Conservation (phyloP, 2,888 invertebrate species). For the Melikaiella ostensackeni region DNA sequence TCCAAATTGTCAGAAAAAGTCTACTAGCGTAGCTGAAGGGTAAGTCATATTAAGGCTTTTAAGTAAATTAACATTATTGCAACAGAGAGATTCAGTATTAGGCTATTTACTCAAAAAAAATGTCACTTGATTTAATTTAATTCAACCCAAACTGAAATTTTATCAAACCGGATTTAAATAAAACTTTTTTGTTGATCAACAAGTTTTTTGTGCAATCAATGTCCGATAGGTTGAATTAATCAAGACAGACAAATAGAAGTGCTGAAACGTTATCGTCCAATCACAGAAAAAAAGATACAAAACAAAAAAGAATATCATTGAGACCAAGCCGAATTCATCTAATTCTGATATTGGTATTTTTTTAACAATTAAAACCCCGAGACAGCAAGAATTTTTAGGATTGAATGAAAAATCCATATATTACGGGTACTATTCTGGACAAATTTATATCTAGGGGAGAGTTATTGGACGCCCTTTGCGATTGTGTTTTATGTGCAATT, state of each 20-base stretch:
- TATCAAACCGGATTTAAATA: not conserved
- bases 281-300: not conserved
- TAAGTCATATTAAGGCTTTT: not conserved
- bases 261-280: not conserved
- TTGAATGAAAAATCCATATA: slow-evolving; percentile 13
- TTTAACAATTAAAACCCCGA: not conserved
- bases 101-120: too few relatives aligned
- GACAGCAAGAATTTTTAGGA: slow-evolving; percentile 1
- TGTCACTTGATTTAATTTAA: not conserved
- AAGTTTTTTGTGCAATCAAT: not conserved
- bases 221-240: not conserved
- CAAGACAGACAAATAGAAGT: not conserved
- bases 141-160: not conserved
- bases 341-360: slow-evolving; percentile 1
- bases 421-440: not conserved
- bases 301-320: not conserved
- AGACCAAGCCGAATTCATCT: not conserved
- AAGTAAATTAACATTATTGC: not conserved
- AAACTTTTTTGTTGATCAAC: not conserved
- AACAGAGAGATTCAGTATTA: too few relatives aligned
- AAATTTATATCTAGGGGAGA: slow-evolving; percentile 15
- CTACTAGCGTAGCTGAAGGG: not conserved
- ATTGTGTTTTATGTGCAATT: slow-evolving; percentile 38
- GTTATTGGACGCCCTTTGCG: slow-evolving; percentile 34
- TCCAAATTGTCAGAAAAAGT: not conserved